phyloP scores from a whole-genome alignment of 2,888 invertebrate genomes.

The Aricia artaxerxes region DNA sequence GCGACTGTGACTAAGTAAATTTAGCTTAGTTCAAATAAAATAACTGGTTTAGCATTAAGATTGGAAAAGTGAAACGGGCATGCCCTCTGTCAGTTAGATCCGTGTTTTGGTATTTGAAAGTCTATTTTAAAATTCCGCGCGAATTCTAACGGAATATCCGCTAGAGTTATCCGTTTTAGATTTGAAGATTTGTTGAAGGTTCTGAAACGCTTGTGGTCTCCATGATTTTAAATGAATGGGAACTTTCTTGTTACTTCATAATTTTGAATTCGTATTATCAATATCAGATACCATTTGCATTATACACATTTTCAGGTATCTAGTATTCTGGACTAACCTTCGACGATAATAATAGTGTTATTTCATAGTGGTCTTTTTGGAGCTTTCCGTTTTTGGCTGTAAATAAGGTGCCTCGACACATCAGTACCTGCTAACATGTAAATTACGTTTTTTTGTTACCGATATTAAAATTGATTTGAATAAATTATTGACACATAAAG shows the following conservation, averaged over 20 bases:
- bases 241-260: not conserved
- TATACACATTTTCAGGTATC: not conserved
- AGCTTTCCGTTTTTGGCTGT: not conserved
- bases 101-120: conserved; percentile 23
- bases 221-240: not conserved
- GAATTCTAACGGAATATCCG: not conserved
- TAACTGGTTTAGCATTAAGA: conserved; percentile 42
- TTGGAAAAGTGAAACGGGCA: conserved; percentile 35
- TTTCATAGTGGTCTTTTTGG: too few species aligned
- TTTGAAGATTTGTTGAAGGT: not conserved
- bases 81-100: conserved; percentile 29
- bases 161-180: not conserved
- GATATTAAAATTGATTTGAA: not conserved
- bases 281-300: too few species aligned
- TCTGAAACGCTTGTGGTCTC: not conserved
- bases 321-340: not conserved
- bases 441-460: conserved; percentile 23
- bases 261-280: not conserved
- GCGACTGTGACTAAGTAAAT: conserved; percentile 46
- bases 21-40: conserved; percentile 46
- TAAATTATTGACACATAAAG: conserved; percentile 17
- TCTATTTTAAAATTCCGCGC: conserved; percentile 26
- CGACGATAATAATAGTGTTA: not conserved
- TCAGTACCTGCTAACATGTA: not conserved
- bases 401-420: not conserved